Evolutionary conservation across 2,888 invertebrate genomes (phyloP).

Genomic region (Yponomeuta plumbellus): DNA sequence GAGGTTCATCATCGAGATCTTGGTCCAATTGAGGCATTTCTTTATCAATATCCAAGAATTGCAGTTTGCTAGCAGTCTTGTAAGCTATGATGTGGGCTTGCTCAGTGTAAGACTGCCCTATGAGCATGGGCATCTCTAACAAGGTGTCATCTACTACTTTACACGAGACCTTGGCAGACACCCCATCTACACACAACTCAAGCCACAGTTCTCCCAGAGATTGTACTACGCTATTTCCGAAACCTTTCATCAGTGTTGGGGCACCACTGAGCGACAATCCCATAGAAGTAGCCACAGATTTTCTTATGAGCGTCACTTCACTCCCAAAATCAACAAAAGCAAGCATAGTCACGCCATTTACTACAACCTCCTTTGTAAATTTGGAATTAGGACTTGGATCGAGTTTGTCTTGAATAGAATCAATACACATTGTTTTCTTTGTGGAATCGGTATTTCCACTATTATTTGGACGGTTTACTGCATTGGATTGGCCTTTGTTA

Average conservation of each 20-base stretch:
- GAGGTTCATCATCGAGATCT: no score
- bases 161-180: neutral
- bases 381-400: no score
- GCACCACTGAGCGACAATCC: neutral
- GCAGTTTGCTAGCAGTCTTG: constrained; percentile 7
- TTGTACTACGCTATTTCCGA: constrained; percentile 13
- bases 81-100: constrained; percentile 13
- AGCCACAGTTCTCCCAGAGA: constrained; percentile 10
- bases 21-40: no score
- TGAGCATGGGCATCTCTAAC: constrained; percentile 11
- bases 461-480: no score
- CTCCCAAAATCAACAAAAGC: constrained; percentile 20
- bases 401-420: no score
- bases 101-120: constrained; percentile 16
- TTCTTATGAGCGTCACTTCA: constrained; percentile 15
- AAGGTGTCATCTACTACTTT: constrained; percentile 13
- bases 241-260: constrained; percentile 15
- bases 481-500: no score
- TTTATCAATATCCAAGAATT: neutral
- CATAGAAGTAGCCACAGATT: constrained; percentile 1
- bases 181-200: constrained; percentile 6
- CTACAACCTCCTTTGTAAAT: no score
- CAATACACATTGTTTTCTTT: no score
- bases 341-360: constrained; percentile 11
- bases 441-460: no score